Base-by-base conservation (phyloP, 2,888 invertebrate species). In the Meganola albula region DNA sequence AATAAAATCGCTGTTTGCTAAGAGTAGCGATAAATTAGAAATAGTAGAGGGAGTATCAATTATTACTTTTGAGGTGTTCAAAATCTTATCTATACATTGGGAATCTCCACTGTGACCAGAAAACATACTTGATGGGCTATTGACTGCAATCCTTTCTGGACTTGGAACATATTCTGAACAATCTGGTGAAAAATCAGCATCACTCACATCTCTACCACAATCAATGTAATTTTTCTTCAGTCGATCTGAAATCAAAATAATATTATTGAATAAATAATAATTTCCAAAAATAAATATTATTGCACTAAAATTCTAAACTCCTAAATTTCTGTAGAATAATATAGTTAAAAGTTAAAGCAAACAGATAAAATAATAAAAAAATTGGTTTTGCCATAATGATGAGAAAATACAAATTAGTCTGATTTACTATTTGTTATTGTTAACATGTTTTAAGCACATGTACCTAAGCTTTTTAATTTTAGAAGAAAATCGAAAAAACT, bases 151-250 rank as follows among this genome's bases (percentile, higher is more conserved):
- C 16, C 16, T 16, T 16, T 16, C 16, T 16, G 16, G 16, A 16
- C n/a, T n/a, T n/a, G n/a, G n/a, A n/a, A n/a, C n/a, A n/a, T n/a
- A n/a, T n/a, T n/a, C n/a, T n/a, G n/a, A 16, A 16, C 16, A 16
- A 16, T 16, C 16, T 16, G 16, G 16, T 5, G 16, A 16, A 16
- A 16, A 16, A 16, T 16, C 16, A 4, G 16, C 16, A 16, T 16
- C 16, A 16, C 16, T 16, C 16, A 16, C 16, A 16, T 25, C 25
- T 25, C 8, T 25, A 25, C 13, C 25, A 25, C 27, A 27, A 27
- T 18, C 27, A 27, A 11, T 10, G 27, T 27, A 27, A 11, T 27
- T 27, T 27, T 27, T 27, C 27, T 27, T 27, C 11, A 10, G 27
- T 27, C 10, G 18, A 27, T 27, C 27, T 20, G 27, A 27, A 16